These are phyloP conservation scores for Cyprinella venusta DNA, from an alignment of 2,797 vertebrate species.

Conservation along the genomic window DNA sequence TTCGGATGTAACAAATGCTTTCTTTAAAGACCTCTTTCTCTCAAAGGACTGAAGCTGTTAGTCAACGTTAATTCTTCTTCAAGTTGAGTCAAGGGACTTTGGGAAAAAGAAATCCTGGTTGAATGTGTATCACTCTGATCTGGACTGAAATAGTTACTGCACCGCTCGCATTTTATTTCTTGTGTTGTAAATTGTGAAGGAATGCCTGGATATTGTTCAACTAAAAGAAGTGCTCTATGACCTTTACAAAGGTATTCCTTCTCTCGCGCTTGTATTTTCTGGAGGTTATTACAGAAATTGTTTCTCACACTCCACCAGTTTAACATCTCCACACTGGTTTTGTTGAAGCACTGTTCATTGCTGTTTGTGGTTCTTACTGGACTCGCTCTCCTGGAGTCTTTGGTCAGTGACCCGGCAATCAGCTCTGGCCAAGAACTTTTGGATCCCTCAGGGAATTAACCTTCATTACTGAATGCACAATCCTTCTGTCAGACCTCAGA, in stretches of 20 bases:
- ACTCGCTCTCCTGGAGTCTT: background rate
- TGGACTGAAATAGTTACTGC: background rate
- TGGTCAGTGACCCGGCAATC: conserved; percentile 43
- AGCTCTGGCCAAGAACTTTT: conserved; percentile 29
- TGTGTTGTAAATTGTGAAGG: background rate
- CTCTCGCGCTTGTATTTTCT: conserved; percentile 19
- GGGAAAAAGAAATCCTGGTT: background rate
- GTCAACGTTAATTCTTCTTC: background rate
- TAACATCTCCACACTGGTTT: conserved; percentile 22
- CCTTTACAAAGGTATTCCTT: conserved; percentile 24
- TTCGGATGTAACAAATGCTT: background rate
- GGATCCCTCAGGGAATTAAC: conserved; percentile 5
- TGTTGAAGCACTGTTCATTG: conserved; percentile 1
- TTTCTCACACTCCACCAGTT: conserved; percentile 44
- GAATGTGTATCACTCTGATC: background rate
- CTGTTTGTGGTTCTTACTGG: background rate
- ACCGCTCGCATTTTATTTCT: background rate
- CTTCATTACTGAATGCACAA: conserved; percentile 9
- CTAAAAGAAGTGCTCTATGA: background rate
- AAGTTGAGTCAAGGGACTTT: background rate
- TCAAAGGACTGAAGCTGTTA: background rate
- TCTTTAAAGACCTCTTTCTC: conserved; percentile 26
- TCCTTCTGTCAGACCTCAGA: background rate
- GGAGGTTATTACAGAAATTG: conserved; percentile 41
- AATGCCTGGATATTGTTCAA: background rate